Base-by-base conservation (phyloP, 1,140 invertebrate genomes). In the Hycleus cichorii region DNA sequence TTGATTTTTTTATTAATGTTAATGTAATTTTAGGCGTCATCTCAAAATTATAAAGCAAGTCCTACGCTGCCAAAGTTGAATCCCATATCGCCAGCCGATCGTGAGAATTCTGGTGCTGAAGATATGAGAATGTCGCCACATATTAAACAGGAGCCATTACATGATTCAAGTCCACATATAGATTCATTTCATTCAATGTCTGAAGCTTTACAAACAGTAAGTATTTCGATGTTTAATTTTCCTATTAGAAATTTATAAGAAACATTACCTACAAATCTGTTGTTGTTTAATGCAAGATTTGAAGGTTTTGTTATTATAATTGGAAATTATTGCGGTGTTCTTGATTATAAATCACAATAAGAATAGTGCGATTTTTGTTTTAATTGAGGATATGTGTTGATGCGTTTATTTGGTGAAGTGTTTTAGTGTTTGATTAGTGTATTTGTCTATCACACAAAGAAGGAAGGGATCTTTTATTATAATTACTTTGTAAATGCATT, bases 11-110 rank as follows among this genome's bases (percentile, higher is more conserved):
- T 32, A 8, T 42, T n/a, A 39, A 39, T 10, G 39, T 10, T 7
- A 10, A 32, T 6, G 11, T 46, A 44, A n/a, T 51, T 58, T 47
- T 52, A 59, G 58, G 52, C 51, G 32, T 44, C 51, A 55, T 53
- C 52, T 49, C 59, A 61, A 53, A 57, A 57, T 51, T 57, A 57
- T 43, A 61, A 61, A 61, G 53, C 48, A 45, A 61, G 54, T 53
- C 59, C 53, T n/a, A 61, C 53, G 40, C 46, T 83, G 77, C 81
- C 81, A 78, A 84, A 84, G 75, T 76, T 77, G 74, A 83, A 83
- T 75, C 81, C 81, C 69, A 76, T 79, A 64, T 76, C 81, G 65
- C 78, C 79, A 62, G 76, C 76, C 66, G 81, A 84, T 70, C 70
- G 79, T 54, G 81, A 82, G 66, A 79, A 76, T 67, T 72, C 78